Conservation (phyloP, 1,140 invertebrate species). For the Drosophila chauvacae region DNA sequence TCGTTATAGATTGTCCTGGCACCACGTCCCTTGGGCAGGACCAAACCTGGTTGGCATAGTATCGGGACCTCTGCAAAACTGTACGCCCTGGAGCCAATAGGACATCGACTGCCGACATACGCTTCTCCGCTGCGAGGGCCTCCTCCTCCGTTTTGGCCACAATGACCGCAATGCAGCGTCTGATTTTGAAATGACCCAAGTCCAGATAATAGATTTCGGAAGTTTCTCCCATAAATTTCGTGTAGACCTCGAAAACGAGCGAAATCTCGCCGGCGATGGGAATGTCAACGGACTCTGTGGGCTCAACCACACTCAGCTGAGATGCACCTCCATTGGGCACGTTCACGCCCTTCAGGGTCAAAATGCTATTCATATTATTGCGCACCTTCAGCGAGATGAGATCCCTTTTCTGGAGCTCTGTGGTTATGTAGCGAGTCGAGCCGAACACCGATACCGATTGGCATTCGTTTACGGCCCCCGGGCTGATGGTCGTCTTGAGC, state of each 20-base stretch:
- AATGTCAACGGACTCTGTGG: conserved; percentile 1
- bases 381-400: conserved; percentile 66
- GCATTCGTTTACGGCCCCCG: conserved; percentile 25
- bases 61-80: conserved; percentile 43
- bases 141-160: conserved; percentile 27
- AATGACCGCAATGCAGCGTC: conserved; percentile 29
- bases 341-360: conserved; percentile 66
- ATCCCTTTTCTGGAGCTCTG: conserved; percentile 79
- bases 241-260: conserved; percentile 57
- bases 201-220: conserved; percentile 86
- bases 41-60: conserved; percentile 76
- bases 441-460: conserved; percentile 84
- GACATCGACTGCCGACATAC: conserved; percentile 34
- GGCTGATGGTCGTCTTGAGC: neutral
- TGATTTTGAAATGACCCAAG: conserved; percentile 86
- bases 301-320: conserved; percentile 75
- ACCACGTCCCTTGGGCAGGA: conserved; percentile 76
- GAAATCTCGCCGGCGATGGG: neutral
- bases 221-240: conserved; percentile 86
- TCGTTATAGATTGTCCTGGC: conserved; percentile 86
- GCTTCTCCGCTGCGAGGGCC: conserved; percentile 29
- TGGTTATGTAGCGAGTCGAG: conserved; percentile 77
- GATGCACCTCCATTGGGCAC: conserved; percentile 68
- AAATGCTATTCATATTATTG: conserved; percentile 78
- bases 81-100: conserved; percentile 21